Percentiles rank a stretch among this genome's conserved stretches.
Conservation (phyloP, 2,113 vertebrate genomes). For the Malurus cyaneus region DNA sequence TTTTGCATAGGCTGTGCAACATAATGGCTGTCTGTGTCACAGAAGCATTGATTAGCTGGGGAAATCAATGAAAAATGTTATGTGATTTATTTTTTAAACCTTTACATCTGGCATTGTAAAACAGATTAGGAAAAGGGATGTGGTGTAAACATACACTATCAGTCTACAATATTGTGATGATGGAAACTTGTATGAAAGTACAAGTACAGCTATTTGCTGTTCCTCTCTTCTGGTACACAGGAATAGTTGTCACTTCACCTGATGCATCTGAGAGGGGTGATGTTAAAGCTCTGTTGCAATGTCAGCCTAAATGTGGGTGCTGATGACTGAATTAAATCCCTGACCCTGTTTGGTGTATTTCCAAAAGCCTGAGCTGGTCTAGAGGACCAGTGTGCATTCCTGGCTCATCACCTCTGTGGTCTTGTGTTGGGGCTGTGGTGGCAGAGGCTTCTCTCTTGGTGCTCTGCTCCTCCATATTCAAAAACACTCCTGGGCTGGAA, state of each 20-base stretch:
- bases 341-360: background rate
- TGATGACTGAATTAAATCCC: background rate
- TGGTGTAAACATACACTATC: background rate
- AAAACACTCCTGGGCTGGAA: background rate
- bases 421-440: background rate
- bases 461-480: background rate
- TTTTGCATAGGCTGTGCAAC: background rate
- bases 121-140: background rate
- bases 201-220: background rate
- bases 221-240: background rate
- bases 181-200: background rate
- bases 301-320: background rate
- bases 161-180: background rate
- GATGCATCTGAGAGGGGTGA: background rate
- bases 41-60: background rate
- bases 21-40: background rate
- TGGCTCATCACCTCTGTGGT: background rate
- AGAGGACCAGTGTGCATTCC: background rate
- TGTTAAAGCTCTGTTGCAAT: background rate
- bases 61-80: background rate
- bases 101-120: background rate
- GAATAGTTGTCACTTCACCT: background rate
- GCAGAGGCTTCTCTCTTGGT: background rate
- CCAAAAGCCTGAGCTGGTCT: background rate
- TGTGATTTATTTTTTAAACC: rapidly evolving